Evolutionary conservation across 2,888 invertebrate genomes (phyloP), one percentile per base, ranked within the genome.

Genomic region (Arrhopalites spinosus): DNA sequence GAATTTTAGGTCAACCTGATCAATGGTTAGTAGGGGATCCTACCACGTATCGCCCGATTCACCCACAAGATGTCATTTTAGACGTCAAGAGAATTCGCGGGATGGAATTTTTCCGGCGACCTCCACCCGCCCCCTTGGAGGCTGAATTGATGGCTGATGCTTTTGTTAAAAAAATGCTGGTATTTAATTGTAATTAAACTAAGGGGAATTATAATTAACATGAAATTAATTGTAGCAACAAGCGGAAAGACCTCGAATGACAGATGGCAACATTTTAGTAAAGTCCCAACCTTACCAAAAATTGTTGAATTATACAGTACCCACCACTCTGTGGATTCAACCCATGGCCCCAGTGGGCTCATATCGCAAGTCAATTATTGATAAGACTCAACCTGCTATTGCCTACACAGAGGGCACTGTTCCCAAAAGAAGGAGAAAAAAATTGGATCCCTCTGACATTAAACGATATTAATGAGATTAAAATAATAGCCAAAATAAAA

Each of bases 61-160:
- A 59, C 50, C 78, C 78, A n/a, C n/a, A 43, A 11, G 78, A 78
- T 53, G 74, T 78, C 17, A 59, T 61, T 43, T 66, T 78, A 23
- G 78, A 78, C 53, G 66, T 78, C 64, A 78, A 76, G 45, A 47
- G 78, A 20, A 76, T 78, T 63, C 70, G 78, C 17, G 78, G 70
- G 3, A 73, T 76, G 73, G 78, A 78, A 23, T 50, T 78, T 30
- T 78, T 78, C 47, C 56, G 74, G 20, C 56, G n/a, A 53, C 56
- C 75, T 2, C 64, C 63, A n/a, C 74, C 74, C 1, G 8, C 43
- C 23, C 70, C 64, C 7, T 30, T 74, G 30, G 66, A 69, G 30
- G 27, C 61, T 8, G 76, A 78, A 68, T 3, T 66, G 13, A 8
- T 25, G 15, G 77, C 77, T 23, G 77, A 77, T 29, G 53, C 64